Evolutionary conservation across 1,140 invertebrate genomes (phyloP), one percentile per base, ranked within the genome.

Genomic region (Ceratoteleas bidentatus): DNA sequence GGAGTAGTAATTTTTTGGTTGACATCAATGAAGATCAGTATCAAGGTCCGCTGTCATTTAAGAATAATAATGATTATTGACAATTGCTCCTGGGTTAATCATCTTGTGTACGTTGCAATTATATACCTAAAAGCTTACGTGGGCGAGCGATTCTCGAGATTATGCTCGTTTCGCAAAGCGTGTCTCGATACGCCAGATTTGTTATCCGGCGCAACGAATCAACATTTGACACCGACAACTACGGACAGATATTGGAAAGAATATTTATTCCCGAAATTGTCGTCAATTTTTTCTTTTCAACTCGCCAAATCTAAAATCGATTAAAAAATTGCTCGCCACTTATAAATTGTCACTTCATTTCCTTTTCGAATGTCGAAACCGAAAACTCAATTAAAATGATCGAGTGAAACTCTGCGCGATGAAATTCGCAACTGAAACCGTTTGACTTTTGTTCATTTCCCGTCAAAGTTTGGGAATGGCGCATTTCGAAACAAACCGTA

Each of bases 31-130:
- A 81, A 66, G 79, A 76, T 66, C 47, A 72, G 14, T 58, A 54
- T 73, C 79, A 81, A 81, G 72, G 79, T 54, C 53, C 14, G 15
- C 36, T 53, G 53, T 43, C 54, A 61, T 76, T 56, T 34, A n/a
- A n/a, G n/a, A 54, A 36, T 8, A 54, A 56, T 75, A 11, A 65
- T 65, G 11, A 50, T 69, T 65, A 78, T 50, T 66, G 53, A 75
- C 73, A 73, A 82, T 82, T 82, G 79, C 73, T 76, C 78, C 60
- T 52, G 36, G 56, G 61, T 76, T 81, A 81, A 81, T 81, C 72
- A 75, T 81, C 79, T 76, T 81, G 79, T 81, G 79, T 81, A 81
- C 72, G 13, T 76, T 61, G 79, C 66, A 75, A 75, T 70, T 75
- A 75, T 50, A n/a, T 32, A 5, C 43, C 57, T 62, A 65, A 76